A percentile compares a stretch with the other conserved stretches of the same genome.
Conservation (phyloP, 2,113 vertebrate species). For the Sorex fumeus region DNA sequence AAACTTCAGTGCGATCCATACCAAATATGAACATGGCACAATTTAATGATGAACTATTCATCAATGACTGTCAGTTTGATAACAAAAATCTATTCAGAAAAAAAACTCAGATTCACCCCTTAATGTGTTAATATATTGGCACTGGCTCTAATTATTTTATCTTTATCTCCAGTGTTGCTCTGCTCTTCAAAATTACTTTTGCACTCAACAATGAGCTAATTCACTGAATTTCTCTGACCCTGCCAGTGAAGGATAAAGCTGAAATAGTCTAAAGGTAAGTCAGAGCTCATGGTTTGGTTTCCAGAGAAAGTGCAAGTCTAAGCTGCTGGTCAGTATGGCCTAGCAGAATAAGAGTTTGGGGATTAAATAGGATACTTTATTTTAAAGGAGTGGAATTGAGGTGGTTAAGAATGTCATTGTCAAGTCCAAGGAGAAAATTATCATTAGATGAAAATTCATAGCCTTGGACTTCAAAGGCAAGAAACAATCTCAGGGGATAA, state of each 20-base stretch:
- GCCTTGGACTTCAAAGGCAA: background rate
- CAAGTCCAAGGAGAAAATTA: background rate
- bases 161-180: constrained; percentile 51
- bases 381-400: background rate
- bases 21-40: constrained; percentile 1
- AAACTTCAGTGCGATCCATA: background rate
- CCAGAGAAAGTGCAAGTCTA: background rate
- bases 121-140: background rate
- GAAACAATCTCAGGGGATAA: background rate
- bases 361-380: background rate
- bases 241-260: background rate
- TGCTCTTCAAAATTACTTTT: constrained; percentile 43
- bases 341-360: background rate
- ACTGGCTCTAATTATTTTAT: constrained; percentile 23
- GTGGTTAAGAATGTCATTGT: constrained; percentile 11
- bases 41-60: constrained; percentile 26
- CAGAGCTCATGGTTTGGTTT: background rate
- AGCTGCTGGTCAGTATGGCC: background rate
- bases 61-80: constrained; percentile 28
- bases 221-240: constrained; percentile 78
- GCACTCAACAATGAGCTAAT: constrained; percentile 63
- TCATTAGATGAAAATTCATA: constrained; percentile 44
- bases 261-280: constrained; percentile 75
- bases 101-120: background rate
- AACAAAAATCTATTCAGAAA: constrained; percentile 35